Percentiles rank a stretch among this genome's conserved stretches.
Evolutionary conservation across 2,113 vertebrate species (phyloP).

Genomic region (Dissostichus mawsoni): DNA sequence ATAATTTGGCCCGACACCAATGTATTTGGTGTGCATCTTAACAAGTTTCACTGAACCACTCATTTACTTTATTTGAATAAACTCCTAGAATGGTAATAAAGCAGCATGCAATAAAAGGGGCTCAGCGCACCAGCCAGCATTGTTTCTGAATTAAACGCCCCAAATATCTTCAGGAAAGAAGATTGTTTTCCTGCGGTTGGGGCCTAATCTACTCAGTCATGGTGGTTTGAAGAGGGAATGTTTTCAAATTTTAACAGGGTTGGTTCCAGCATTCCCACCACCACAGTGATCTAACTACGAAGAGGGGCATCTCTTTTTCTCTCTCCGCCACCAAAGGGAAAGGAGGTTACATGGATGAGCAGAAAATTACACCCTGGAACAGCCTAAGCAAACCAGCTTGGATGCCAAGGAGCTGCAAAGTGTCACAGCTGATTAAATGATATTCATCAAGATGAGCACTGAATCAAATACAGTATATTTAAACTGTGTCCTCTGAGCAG

Average conservation of each 20-base stretch:
- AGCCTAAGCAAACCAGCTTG: constrained; percentile 29
- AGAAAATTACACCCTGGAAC: constrained; percentile 59
- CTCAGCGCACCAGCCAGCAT: constrained; percentile 68
- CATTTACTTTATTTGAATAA: constrained; percentile 77
- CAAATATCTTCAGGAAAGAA: constrained; percentile 83
- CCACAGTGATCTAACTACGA: constrained; percentile 61
- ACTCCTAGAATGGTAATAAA: constrained; percentile 72
- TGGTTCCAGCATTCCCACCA: constrained; percentile 78
- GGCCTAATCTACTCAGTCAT: constrained; percentile 85
- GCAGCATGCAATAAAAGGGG: constrained; percentile 66
- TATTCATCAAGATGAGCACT: constrained; percentile 58
- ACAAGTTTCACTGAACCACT: constrained; percentile 66
- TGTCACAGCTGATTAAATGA: constrained; percentile 58
- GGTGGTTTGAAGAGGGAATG: constrained; percentile 82
- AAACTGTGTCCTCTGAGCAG: constrained; percentile 53
- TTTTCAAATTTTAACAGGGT: constrained; percentile 83
- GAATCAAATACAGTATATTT: constrained; percentile 45
- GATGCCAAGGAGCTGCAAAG: constrained; percentile 28
- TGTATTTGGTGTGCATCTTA: constrained; percentile 71
- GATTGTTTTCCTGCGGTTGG: constrained; percentile 80
- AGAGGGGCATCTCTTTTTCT: constrained; percentile 63
- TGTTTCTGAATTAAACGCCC: constrained; percentile 82
- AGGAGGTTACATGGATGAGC: constrained; percentile 61
- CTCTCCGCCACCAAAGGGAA: constrained; percentile 55
- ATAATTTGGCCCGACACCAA: constrained; percentile 78